phyloP scores from a whole-genome alignment of 2,888 invertebrate genomes.

The Drosophila barbarae region DNA sequence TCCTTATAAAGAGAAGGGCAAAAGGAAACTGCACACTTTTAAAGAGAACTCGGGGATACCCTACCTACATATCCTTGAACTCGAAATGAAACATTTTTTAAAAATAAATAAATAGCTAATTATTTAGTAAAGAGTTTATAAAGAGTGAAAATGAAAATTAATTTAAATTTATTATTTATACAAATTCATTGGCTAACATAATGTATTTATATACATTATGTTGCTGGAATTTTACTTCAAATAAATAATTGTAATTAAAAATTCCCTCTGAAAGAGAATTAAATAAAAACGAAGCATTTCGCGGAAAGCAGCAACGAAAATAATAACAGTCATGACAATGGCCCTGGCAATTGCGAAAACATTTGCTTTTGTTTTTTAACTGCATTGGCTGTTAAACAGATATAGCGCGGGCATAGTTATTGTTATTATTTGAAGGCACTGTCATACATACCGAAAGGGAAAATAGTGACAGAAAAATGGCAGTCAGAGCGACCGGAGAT shows the following conservation, averaged over 20 bases:
- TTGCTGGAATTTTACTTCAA: no score
- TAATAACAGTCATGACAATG: slow-evolving; percentile 43
- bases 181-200: no score
- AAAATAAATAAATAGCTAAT: no score
- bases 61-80: slow-evolving; percentile 5
- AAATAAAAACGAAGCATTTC: background rate
- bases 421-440: slow-evolving; percentile 64
- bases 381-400: slow-evolving; percentile 73
- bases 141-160: no score
- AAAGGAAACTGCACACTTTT: background rate
- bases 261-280: background rate
- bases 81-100: no score
- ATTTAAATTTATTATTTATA: no score
- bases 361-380: slow-evolving; percentile 67
- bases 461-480: slow-evolving; percentile 13
- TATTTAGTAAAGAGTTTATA: no score
- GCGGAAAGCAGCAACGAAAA: slow-evolving; percentile 37
- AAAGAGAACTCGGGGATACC: background rate
- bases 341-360: slow-evolving; percentile 62
- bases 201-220: no score
- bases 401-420: slow-evolving; percentile 62
- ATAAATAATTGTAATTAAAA: background rate
- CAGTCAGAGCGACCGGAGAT: slow-evolving; percentile 29
- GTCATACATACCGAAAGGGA: slow-evolving; percentile 7
- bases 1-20: background rate